These are phyloP conservation scores for Caranx ignobilis DNA, from an alignment of 2,113 vertebrate genomes.

Conservation along the genomic window DNA sequence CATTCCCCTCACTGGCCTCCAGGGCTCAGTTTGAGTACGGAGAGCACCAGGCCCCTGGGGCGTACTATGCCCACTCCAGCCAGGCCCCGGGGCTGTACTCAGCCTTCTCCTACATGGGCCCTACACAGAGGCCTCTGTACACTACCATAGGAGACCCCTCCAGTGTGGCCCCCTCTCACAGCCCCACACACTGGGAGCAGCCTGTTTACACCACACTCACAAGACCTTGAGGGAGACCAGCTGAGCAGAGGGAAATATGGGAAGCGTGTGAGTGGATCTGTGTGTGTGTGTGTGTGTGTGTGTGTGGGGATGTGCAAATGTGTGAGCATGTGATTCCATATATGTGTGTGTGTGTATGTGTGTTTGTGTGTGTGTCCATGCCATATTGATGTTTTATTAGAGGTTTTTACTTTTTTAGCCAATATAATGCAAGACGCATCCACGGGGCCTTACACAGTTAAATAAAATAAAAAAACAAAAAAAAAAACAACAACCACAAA, in stretches of 20 bases:
- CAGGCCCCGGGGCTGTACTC: constrained; percentile 97
- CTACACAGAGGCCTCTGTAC: constrained; percentile 98
- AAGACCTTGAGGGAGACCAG: constrained; percentile 89
- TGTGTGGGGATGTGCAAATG: constrained; percentile 61
- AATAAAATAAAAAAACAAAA: neutral
- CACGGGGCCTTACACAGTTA: constrained; percentile 54
- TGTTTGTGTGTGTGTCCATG: constrained; percentile 48
- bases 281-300: constrained; percentile 45
- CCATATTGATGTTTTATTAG: constrained; percentile 76
- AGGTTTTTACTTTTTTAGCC: constrained; percentile 76
- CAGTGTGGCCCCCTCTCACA: constrained; percentile 95
- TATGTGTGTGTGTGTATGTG: constrained; percentile 26
- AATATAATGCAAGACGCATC: constrained; percentile 64
- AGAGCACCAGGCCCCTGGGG: constrained; percentile 95
- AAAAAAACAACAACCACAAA: constrained; percentile 45
- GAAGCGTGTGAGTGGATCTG: constrained; percentile 70
- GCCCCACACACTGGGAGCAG: constrained; percentile 99
- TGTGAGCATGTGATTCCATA: constrained; percentile 54
- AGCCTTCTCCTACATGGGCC: constrained; percentile 99
- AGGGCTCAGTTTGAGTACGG: constrained; percentile 97
- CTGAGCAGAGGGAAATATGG: constrained; percentile 77
- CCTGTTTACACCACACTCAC: constrained; percentile 98
- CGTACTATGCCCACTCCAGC: constrained; percentile 95
- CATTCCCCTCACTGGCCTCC: constrained; percentile 96
- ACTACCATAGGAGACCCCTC: constrained; percentile 97